Conservation (phyloP, 1,140 invertebrate species). For the Ceratosolen solmsi region DNA sequence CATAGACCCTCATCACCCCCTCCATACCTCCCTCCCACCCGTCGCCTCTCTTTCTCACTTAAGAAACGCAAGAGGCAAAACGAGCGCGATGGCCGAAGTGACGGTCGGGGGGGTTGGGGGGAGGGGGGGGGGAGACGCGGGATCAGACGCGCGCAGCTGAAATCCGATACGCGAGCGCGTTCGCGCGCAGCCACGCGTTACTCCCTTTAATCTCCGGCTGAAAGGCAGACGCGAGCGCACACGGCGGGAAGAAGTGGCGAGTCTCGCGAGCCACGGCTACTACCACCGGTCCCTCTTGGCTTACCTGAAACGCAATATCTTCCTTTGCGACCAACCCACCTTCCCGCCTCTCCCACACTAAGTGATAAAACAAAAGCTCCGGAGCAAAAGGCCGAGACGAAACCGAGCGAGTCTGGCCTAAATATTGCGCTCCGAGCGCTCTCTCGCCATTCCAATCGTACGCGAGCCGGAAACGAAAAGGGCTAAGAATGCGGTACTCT, state of each 20-base stretch:
- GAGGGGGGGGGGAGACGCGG: neutral
- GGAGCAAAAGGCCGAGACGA: neutral
- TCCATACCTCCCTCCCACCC: too few relatives aligned
- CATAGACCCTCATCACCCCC: too few relatives aligned
- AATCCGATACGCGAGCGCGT: slow-evolving; percentile 42
- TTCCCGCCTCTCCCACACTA: neutral
- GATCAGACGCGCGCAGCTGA: slow-evolving; percentile 21
- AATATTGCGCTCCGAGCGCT: neutral
- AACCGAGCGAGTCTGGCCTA: neutral
- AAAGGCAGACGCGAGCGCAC: neutral
- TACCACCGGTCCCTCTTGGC: neutral
- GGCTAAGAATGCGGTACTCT: neutral
- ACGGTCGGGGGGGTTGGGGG: neutral
- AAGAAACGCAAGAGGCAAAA: neutral
- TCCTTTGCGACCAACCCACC: neutral
- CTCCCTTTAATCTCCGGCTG: slow-evolving; percentile 38
- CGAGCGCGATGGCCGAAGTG: too few relatives aligned
- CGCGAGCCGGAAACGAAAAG: neutral
- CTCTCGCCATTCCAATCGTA: too few relatives aligned
- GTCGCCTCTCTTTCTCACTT: neutral
- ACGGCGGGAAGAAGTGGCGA: neutral
- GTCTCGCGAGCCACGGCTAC: neutral
- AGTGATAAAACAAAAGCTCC: slow-evolving; percentile 11
- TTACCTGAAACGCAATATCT: slow-evolving; percentile 39
- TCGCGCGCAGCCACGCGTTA: slow-evolving; percentile 45